Conservation (phyloP, 2,113 vertebrate species). For the Callopanchax toddi region DNA sequence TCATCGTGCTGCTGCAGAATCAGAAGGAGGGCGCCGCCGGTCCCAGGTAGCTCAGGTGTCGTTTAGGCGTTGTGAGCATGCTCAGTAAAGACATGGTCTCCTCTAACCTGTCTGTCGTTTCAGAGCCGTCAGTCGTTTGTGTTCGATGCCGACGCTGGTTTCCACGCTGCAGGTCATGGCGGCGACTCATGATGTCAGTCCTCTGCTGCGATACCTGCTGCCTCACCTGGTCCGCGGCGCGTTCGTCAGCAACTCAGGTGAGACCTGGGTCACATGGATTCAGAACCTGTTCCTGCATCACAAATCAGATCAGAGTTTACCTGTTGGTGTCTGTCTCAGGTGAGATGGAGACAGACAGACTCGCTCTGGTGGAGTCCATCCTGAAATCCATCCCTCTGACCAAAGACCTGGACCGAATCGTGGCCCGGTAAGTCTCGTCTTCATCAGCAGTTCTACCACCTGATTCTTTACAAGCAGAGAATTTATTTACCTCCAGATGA, state of each 20-base stretch:
- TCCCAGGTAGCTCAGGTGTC: slow-evolving; percentile 78
- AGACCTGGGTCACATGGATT: neutral
- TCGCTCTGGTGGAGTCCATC: slow-evolving; percentile 77
- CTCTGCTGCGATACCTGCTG: slow-evolving; percentile 88
- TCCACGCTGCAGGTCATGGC: slow-evolving; percentile 82
- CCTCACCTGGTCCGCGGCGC: slow-evolving; percentile 82
- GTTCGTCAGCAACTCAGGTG: slow-evolving; percentile 64
- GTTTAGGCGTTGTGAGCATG: neutral
- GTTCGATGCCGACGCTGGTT: slow-evolving; percentile 78
- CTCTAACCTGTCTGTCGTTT: neutral
- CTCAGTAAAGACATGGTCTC: neutral
- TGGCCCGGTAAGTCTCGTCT: slow-evolving; percentile 79
- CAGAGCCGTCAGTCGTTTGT: slow-evolving; percentile 84
- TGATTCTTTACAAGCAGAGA: neutral
- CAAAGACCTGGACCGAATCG: slow-evolving; percentile 78
- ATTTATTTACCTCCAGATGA: neutral
- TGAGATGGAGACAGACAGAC: slow-evolving; percentile 49
- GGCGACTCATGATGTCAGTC: slow-evolving; percentile 80
- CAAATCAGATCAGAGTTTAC: neutral
- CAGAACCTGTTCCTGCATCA: no score
- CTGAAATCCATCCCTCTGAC: slow-evolving; percentile 82
- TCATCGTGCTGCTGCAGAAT: slow-evolving; percentile 91
- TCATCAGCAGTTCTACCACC: neutral
- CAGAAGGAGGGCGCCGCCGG: slow-evolving; percentile 84
- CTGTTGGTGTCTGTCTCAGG: slow-evolving; percentile 50